These are phyloP conservation scores for Periplaneta americana DNA, from an alignment of 1,140 invertebrate genomes.

Conservation along the genomic window DNA sequence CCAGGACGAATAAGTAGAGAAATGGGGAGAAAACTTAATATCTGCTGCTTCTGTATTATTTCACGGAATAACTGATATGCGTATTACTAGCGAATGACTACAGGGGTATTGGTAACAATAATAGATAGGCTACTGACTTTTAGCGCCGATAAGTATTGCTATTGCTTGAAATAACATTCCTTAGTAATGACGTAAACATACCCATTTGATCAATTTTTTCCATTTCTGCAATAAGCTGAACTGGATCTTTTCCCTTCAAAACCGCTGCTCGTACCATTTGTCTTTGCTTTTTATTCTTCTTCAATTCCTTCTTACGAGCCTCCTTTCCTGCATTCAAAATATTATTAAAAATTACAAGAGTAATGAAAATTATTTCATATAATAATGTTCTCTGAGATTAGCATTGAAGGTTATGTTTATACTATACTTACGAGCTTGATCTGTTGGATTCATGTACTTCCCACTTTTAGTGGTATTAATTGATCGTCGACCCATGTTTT, in stretches of 20 bases:
- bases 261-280: constrained; percentile 93
- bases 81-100: background rate
- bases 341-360: constrained; percentile 28
- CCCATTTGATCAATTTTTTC: constrained; percentile 98
- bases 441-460: constrained; percentile 99
- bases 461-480: constrained; percentile 99
- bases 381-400: background rate
- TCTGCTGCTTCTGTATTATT: too few species aligned
- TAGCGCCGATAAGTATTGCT: too few species aligned
- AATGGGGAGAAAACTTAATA: too few species aligned
- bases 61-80: too few species aligned
- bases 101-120: background rate
- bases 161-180: too few species aligned
- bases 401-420: constrained; percentile 5
- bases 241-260: constrained; percentile 96
- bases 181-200: constrained; percentile 38
- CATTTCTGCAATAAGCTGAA: constrained; percentile 89
- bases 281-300: constrained; percentile 96
- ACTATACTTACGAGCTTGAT: constrained; percentile 87
- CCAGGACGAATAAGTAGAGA: too few species aligned
- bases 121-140: too few species aligned
- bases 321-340: constrained; percentile 74
- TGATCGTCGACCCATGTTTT: constrained; percentile 86
- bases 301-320: constrained; percentile 93
- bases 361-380: constrained; percentile 2